These are phyloP conservation scores for Heloderma charlesbogerti DNA, from an alignment of 2,113 vertebrate species.

Conservation along the genomic window DNA sequence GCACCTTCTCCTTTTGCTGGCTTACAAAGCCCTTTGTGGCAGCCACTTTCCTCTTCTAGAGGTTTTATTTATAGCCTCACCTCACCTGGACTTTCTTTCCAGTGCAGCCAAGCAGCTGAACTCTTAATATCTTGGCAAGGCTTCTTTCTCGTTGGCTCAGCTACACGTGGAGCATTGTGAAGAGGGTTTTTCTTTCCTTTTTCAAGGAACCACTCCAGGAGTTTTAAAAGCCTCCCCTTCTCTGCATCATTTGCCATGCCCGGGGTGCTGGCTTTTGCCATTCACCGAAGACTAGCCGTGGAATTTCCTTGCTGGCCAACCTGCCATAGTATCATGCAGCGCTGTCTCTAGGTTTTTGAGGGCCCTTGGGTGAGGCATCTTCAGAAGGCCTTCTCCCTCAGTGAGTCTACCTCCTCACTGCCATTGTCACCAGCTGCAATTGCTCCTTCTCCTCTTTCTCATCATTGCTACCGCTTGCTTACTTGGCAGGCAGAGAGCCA, in stretches of 20 bases:
- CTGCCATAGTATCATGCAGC: not conserved
- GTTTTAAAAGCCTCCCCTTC: not conserved
- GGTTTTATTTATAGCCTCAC: constrained; percentile 74
- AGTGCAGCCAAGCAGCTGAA: constrained; percentile 56
- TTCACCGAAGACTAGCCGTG: no score
- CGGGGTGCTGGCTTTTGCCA: not conserved
- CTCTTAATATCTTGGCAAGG: fast-evolving
- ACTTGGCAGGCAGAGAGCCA: no score
- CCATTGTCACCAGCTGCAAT: no score
- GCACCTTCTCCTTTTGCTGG: constrained; percentile 66
- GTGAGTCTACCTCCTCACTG: no score
- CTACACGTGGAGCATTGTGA: fast-evolving
- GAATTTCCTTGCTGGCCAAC: not conserved
- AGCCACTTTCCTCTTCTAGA: constrained; percentile 68
- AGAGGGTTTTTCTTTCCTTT: not conserved
- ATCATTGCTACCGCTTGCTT: no score
- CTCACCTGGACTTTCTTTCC: constrained; percentile 44
- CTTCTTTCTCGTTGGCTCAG: not conserved
- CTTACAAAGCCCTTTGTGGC: constrained; percentile 64
- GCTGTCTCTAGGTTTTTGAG: no score
- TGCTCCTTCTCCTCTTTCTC: no score
- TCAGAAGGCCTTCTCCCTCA: no score
- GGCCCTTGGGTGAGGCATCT: no score
- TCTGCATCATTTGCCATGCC: not conserved
- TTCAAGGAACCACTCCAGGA: not conserved